phyloP scores from a whole-genome alignment of 1,140 invertebrate species.

The Tetramorium alpestre region DNA sequence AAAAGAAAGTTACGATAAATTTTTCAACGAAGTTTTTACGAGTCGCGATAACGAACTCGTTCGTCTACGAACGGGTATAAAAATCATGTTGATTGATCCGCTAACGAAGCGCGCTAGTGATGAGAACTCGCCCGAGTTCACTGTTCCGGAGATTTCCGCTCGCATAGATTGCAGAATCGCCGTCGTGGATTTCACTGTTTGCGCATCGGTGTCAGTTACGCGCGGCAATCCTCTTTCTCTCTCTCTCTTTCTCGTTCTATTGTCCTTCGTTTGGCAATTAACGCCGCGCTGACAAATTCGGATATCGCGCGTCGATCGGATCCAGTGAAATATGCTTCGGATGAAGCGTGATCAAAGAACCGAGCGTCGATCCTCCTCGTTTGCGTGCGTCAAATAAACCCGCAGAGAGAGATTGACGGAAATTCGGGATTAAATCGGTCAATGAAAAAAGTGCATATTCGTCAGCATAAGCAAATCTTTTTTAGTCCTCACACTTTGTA shows the following conservation, averaged over 20 bases:
- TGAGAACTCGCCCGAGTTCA: conserved; percentile 2
- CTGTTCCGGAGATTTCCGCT: conserved; percentile 14
- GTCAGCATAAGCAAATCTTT: neutral
- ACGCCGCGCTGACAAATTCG: conserved; percentile 23
- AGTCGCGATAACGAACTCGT: conserved; percentile 22
- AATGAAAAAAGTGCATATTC: neutral
- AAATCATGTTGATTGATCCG: conserved; percentile 43
- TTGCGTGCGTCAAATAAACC: neutral
- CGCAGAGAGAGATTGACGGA: neutral
- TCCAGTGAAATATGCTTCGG: neutral
- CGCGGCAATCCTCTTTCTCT: neutral
- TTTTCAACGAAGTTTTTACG: neutral
- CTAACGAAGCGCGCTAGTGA: conserved; percentile 39
- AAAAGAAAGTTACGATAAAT: neutral
- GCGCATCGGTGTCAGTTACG: conserved; percentile 38
- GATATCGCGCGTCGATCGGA: neutral
- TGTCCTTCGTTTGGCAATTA: conserved; percentile 42
- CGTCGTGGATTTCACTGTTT: conserved; percentile 30
- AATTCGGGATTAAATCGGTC: neutral
- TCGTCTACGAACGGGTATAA: neutral
- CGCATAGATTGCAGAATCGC: conserved; percentile 13
- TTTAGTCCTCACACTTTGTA: neutral
- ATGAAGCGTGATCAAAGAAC: conserved; percentile 31
- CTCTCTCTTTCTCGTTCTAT: neutral
- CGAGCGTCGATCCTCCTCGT: neutral